Base-by-base conservation (phyloP, 35 echinoderm and acorn worm species). In the Strongylocentrotus purpuratus region DNA sequence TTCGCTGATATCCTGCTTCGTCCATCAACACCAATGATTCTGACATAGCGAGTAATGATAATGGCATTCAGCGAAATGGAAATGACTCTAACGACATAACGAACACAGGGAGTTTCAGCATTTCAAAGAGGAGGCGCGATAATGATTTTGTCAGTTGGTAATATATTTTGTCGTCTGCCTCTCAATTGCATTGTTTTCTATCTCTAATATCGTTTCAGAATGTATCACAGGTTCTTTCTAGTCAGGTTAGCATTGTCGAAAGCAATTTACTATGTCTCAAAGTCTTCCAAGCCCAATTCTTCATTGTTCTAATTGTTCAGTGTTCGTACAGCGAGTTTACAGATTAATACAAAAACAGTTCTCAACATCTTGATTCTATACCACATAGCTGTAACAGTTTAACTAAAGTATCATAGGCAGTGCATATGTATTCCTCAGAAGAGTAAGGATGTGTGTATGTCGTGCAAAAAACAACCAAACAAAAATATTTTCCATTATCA, bases 11-110 rank as follows among this genome's bases (percentile, higher is more conserved):
- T 88, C 87, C 87, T 88, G 87, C 31, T 46, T 4, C 28, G 32
- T 88, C 87, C 45, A 18, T 88, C 87, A 88, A 88, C 87, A 88
- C 87, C 87, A 1, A 35, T 88, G n/a, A 88, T 46, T 88, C 87
- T 88, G 32, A 35, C 87, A 35, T 18, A 46, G 87, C 45, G 28
- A 33, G 45, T 32, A 22, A 70, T 70, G 17, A 70, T 70, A 70
- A 70, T 70, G 61, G 17, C 61, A 70, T 70, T 70, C 61, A 88
- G 28, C 32, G 45, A 88, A 88, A 46, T 88, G 87, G 87, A 88
- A 88, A 88, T 88, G 87, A 35, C 87, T 33, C 87, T 88, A 88
- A 88, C 87, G 45, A 46, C 31, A 35, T 88, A 88, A 88, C 87
- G 87, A 88, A 46, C 87, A 18, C 87, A 4, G 87, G 87, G 87